Percentiles rank a stretch among this genome's conserved stretches.
Evolutionary conservation across 2,888 invertebrate species (phyloP).

Genomic region (Crematogaster levior): DNA sequence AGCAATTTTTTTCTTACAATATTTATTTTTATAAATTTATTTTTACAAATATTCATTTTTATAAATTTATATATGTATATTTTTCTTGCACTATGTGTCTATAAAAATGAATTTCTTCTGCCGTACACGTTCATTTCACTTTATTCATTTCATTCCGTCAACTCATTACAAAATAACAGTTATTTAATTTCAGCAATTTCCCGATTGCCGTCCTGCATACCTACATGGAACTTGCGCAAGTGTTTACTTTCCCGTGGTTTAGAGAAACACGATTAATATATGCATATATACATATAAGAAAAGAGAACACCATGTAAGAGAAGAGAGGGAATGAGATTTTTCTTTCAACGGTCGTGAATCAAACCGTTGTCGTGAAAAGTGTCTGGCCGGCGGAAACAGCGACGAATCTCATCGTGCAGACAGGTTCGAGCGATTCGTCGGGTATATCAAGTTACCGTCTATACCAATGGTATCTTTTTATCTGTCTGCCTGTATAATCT

Average conservation of each 20-base stretch:
- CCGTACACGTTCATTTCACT: not conserved
- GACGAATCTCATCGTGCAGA: conserved; percentile 16
- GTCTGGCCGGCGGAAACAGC: conserved; percentile 6
- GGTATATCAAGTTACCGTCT: conserved; percentile 55
- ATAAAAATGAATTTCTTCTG: not conserved
- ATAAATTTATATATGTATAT: not conserved
- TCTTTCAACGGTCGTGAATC: not conserved
- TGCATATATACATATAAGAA: no score
- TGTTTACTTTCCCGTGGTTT: not conserved
- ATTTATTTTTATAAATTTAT: no score
- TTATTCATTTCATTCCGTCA: not conserved
- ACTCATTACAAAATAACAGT: conserved; percentile 2
- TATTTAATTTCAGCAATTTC: conserved; percentile 4
- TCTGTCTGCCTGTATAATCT: conserved; percentile 10
- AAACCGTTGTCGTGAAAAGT: not conserved
- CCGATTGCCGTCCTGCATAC: not conserved
- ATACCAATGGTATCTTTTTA: conserved; percentile 47
- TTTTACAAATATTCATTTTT: no score
- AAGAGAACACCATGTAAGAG: no score
- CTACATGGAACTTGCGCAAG: not conserved
- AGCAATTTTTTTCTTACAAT: not conserved
- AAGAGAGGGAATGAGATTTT: not conserved
- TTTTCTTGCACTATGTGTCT: not conserved
- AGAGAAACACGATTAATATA: conserved; percentile 4
- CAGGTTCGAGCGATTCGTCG: conserved; percentile 50